Percentiles rank a stretch among this genome's conserved stretches.
Evolutionary conservation across 2,797 vertebrate genomes (phyloP).

Genomic region (Parauchenoglanis punctatus): DNA sequence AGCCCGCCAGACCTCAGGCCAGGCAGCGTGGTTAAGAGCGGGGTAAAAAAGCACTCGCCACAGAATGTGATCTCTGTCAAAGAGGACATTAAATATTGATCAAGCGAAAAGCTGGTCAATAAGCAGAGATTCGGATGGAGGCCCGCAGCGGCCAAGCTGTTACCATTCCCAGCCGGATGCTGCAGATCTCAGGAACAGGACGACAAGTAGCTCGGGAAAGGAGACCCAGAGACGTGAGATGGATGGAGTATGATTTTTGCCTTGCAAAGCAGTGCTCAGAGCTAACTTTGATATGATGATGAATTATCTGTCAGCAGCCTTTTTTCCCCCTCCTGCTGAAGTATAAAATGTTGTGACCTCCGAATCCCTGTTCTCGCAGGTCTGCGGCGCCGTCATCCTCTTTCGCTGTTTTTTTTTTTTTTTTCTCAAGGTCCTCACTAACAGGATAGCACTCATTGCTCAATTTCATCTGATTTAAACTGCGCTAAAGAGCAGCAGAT

Average conservation of each 20-base stretch:
- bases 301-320: background rate
- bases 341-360: conserved; percentile 1
- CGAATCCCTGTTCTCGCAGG: conserved; percentile 3
- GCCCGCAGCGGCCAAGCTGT: conserved; percentile 42
- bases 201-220: background rate
- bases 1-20: conserved; percentile 68
- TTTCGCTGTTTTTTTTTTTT: no score
- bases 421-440: conserved; percentile 3
- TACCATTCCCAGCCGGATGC: conserved; percentile 33
- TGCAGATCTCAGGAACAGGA: conserved; percentile 9
- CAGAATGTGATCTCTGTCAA: conserved; percentile 78
- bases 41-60: conserved; percentile 71
- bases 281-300: conserved; percentile 11
- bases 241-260: background rate
- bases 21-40: conserved; percentile 62
- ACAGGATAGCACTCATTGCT: background rate
- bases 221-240: background rate
- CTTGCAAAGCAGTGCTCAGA: background rate
- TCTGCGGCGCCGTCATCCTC: background rate
- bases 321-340: background rate
- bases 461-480: background rate
- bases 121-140: conserved; percentile 49
- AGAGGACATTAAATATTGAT: conserved; percentile 85
- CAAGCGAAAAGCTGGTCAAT: conserved; percentile 70
- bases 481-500: conserved; percentile 15